Percentiles rank a stretch among this genome's conserved stretches.
Conservation (phyloP, 2,888 invertebrate genomes). For the Athalia circularis region DNA sequence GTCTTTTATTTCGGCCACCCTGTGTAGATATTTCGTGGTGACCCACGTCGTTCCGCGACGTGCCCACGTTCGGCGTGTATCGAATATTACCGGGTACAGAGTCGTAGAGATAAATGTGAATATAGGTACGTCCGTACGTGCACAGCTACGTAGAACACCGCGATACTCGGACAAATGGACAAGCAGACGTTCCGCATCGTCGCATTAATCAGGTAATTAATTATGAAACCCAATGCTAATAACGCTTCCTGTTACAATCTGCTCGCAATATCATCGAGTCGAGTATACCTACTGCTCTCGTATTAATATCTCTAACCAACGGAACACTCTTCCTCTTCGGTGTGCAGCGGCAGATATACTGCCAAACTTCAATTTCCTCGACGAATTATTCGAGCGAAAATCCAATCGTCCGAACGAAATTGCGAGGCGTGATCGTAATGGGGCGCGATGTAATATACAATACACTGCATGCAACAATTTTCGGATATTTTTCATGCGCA, state of each 20-base stretch:
- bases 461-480: too few relatives aligned
- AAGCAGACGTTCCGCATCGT: constrained; percentile 69
- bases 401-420: too few relatives aligned
- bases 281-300: constrained; percentile 35
- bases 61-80: not conserved
- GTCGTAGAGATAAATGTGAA: too few relatives aligned
- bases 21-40: too few relatives aligned
- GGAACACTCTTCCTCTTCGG: not conserved
- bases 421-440: too few relatives aligned
- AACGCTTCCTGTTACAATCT: constrained; percentile 65
- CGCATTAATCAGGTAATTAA: constrained; percentile 71
- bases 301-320: not conserved
- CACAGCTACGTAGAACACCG: not conserved
- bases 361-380: not conserved
- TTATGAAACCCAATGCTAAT: constrained; percentile 72
- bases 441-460: too few relatives aligned
- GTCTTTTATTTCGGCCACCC: too few relatives aligned
- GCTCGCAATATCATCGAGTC: constrained; percentile 57
- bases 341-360: not conserved
- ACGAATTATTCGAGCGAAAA: too few relatives aligned
- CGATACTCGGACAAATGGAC: constrained; percentile 48
- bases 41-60: not conserved
- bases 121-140: not conserved
- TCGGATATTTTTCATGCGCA: too few relatives aligned
- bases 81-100: too few relatives aligned